Evolutionary conservation across 2,888 invertebrate genomes (phyloP), one percentile per base, ranked within the genome.

Genomic region (Acanthococcus lagerstroemiae): DNA sequence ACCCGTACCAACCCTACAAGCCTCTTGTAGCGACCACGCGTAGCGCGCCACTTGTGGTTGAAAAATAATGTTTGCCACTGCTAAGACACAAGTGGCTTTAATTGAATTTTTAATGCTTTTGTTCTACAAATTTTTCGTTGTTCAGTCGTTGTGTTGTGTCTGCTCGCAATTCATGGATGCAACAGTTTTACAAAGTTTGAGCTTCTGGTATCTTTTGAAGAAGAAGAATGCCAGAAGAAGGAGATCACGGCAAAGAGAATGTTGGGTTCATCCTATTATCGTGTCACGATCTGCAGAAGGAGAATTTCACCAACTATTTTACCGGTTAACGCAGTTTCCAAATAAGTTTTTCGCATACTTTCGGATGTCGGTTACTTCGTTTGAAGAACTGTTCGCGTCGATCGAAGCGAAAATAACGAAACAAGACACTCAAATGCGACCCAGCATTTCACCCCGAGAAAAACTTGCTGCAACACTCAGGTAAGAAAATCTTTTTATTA

Each of bases 271-370:
- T 48, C 37, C 56, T 46, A 56, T 45, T 17, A 55, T 56, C 26
- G 19, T 27, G 27, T 26, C 27, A 48, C 45, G 65, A 56, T 50
- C 21, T 17, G 46, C 46, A 12, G n/a, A 2, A 46, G 56, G 66
- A 21, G 17, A 56, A 24, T 66, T 66, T 57, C 17, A 66, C 25
- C 46, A 46, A 5, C 21, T 45, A 3, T 50, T 48, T 66, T 30
- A 56, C 22, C 22, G 46, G 26, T 56, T 66, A 4, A 12, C 46
- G 12, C 24, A 17, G 26, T 46, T 48, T 25, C 56, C 48, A 30
- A 26, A 66, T 19, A 66, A 66, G 27, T 66, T 66, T 9, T 56
- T 66, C 50, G 26, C 45, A 21, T 57, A 66, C 50, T 66, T 48
- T 50, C 46, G 57, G 45, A 66, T 66, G 66, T 66, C 30, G 24